Evolutionary conservation across 1,140 invertebrate genomes (phyloP).

Genomic region (Rhizoglyphus robini): DNA sequence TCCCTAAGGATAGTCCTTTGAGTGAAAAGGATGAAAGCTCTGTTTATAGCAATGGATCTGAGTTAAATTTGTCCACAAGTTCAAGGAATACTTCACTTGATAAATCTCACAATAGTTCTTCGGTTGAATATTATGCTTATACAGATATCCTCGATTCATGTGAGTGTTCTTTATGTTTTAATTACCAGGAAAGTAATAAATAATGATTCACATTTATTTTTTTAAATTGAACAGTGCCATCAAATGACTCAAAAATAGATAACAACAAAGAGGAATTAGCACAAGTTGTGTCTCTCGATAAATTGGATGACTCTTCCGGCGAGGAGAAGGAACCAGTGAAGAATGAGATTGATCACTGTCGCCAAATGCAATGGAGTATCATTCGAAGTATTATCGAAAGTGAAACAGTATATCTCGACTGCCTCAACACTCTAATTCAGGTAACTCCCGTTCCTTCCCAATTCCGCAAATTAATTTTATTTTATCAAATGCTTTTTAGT

Average conservation of each 20-base stretch:
- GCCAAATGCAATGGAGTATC: slow-evolving; percentile 57
- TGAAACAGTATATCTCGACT: slow-evolving; percentile 75
- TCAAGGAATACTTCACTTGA: not conserved
- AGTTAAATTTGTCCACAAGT: slow-evolving; percentile 8
- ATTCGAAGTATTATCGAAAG: slow-evolving; percentile 76
- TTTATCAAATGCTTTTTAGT: slow-evolving; percentile 42
- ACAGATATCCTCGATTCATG: slow-evolving; percentile 3
- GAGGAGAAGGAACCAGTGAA: no score
- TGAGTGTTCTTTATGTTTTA: not conserved
- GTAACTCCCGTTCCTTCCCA: slow-evolving; percentile 37
- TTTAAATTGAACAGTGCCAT: not conserved
- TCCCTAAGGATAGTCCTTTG: not conserved
- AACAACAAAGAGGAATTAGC: no score
- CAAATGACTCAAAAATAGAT: not conserved
- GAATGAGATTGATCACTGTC: slow-evolving; percentile 24
- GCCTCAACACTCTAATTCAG: slow-evolving; percentile 69
- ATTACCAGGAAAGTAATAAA: not conserved
- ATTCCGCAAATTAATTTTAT: not conserved
- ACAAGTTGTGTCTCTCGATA: no score
- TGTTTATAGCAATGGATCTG: slow-evolving; percentile 19
- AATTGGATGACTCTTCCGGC: no score
- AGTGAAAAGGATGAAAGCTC: slow-evolving; percentile 16
- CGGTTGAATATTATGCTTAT: not conserved
- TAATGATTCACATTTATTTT: not conserved
- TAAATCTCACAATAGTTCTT: not conserved